phyloP scores from a whole-genome alignment of 2,113 vertebrate genomes.

The Callipepla californica region DNA sequence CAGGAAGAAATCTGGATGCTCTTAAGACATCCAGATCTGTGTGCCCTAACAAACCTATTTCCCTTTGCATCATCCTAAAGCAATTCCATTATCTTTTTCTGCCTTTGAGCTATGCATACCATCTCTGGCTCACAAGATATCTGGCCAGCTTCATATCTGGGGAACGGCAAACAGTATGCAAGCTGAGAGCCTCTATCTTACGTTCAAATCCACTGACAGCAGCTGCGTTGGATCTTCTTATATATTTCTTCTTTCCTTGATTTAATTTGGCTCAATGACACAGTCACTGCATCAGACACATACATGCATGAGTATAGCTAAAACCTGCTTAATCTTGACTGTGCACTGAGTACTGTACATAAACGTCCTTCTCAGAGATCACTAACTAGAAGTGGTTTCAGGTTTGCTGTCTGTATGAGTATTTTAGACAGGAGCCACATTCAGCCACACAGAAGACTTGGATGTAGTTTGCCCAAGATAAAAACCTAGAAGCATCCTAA shows the following conservation, averaged over 20 bases:
- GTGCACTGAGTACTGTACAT: not conserved
- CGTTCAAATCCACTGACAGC: not conserved
- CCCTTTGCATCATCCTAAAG: not conserved
- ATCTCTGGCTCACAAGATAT: not conserved
- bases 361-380: not conserved
- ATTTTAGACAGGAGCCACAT: not conserved
- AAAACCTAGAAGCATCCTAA: not conserved
- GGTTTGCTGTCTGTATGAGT: accelerated
- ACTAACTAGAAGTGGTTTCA: not conserved
- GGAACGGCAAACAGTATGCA: not conserved
- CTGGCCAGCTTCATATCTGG: not conserved
- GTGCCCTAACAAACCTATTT: not conserved
- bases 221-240: not conserved
- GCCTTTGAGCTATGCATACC: not conserved
- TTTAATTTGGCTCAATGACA: not conserved
- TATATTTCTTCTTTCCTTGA: not conserved
- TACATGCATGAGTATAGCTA: not conserved
- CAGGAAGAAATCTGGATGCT: not conserved
- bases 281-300: not conserved
- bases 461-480: not conserved
- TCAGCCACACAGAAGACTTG: not conserved
- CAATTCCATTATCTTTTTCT: not conserved
- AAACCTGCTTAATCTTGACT: not conserved
- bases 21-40: not conserved
- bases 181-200: accelerated